phyloP scores from a whole-genome alignment of 2,113 vertebrate species.

The Mormyrus lacerda region DNA sequence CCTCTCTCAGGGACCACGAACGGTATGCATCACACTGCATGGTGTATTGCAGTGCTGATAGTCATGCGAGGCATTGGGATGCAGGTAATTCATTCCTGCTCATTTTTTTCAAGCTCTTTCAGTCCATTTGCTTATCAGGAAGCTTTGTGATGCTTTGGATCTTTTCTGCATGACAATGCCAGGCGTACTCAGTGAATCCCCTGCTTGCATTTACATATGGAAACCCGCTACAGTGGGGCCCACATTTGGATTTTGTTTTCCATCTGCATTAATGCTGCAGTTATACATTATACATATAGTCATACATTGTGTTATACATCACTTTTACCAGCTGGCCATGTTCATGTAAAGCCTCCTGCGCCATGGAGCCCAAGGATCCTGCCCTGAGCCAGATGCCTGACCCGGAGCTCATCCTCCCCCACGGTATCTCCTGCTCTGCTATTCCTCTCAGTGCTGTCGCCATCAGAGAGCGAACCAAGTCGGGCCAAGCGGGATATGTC shows the following conservation, averaged over 20 bases:
- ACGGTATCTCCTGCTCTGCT: neutral
- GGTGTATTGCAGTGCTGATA: neutral
- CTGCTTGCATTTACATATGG: neutral
- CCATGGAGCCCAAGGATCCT: neutral
- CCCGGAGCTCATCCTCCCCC: neutral
- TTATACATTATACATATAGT: neutral
- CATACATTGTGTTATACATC: neutral
- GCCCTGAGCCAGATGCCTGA: neutral
- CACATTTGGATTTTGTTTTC: neutral
- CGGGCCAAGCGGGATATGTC: no score
- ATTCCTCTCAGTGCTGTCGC: neutral
- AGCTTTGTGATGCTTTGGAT: neutral
- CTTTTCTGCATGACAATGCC: slow-evolving; percentile 2
- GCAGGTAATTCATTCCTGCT: neutral
- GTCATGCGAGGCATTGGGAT: neutral
- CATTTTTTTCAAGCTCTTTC: neutral
- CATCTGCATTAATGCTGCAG: neutral
- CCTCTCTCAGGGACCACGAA: neutral
- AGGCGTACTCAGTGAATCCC: neutral
- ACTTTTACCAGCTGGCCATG: neutral
- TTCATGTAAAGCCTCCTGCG: neutral
- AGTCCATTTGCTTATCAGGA: neutral
- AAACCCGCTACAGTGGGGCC: no score
- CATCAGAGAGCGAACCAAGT: neutral
- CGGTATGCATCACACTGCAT: neutral